Conservation (phyloP, 2,888 invertebrate species). For the Drosophila mimica region DNA sequence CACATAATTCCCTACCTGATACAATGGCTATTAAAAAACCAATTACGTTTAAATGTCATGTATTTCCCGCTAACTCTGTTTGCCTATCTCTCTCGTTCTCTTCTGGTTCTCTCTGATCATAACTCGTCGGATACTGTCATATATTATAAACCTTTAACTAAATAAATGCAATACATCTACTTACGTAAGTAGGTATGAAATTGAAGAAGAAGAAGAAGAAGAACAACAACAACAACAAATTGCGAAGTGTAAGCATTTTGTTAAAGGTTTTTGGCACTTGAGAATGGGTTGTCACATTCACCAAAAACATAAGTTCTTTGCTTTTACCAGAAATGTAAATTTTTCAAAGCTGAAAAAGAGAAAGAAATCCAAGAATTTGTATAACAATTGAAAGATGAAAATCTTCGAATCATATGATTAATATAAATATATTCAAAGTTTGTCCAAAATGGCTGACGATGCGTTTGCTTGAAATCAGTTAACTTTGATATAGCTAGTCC, state of each 20-base stretch:
- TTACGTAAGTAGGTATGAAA: constrained; percentile 26
- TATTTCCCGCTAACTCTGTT: constrained; percentile 22
- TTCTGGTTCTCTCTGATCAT: background rate
- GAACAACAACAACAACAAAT: constrained; percentile 4
- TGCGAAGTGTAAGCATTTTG: constrained; percentile 65
- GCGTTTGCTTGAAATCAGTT: background rate
- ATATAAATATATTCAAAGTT: constrained; percentile 5
- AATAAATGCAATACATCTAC: constrained; percentile 8
- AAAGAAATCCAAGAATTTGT: constrained; percentile 6
- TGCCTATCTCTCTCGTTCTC: constrained; percentile 7
- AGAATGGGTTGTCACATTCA: constrained; percentile 50
- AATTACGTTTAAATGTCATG: constrained; percentile 75
- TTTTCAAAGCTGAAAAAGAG: background rate
- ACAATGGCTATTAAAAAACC: constrained; percentile 78
- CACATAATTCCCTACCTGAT: constrained; percentile 73
- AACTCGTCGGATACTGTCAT: background rate
- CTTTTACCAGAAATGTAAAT: background rate
- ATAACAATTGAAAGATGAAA: constrained; percentile 9
- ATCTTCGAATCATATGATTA: background rate
- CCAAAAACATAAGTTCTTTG: background rate
- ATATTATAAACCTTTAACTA: background rate
- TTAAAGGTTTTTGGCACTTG: constrained; percentile 45
- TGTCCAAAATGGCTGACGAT: background rate
- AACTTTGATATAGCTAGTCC: background rate
- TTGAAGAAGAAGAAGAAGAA: background rate